Conservation (phyloP, 1,140 invertebrate genomes). For the Gryllus bimaculatus region DNA sequence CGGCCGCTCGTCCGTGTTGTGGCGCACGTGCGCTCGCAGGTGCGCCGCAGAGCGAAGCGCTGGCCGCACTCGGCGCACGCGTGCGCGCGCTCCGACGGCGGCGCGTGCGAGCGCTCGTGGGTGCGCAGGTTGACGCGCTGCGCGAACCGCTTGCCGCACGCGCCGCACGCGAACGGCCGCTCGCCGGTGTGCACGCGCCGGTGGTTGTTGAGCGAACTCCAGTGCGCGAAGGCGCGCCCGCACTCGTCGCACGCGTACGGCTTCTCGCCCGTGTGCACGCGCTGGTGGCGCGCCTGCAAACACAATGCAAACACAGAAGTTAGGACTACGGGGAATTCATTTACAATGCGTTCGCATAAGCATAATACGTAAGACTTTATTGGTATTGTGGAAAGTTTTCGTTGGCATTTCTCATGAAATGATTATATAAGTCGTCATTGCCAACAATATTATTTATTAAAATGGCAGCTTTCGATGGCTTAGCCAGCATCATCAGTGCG, state of each 20-base stretch:
- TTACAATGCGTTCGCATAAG: no score
- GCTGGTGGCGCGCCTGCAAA: no score
- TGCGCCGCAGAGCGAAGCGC: constrained; percentile 25
- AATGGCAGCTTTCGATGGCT: no score
- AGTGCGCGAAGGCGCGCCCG: background rate
- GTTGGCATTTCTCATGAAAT: no score
- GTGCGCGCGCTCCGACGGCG: constrained; percentile 29
- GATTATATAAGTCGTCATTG: no score
- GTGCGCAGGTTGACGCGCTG: constrained; percentile 37
- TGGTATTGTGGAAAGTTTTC: no score
- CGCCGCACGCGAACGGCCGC: constrained; percentile 7
- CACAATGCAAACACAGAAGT: no score
- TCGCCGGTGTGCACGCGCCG: constrained; percentile 6
- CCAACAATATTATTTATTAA: no score
- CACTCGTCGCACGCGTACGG: background rate
- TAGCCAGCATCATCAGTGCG: no score
- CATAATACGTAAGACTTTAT: no score
- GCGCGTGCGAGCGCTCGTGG: constrained; percentile 31
- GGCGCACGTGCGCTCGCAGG: background rate
- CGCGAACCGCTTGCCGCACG: constrained; percentile 28
- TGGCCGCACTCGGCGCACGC: constrained; percentile 29
- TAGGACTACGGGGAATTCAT: no score
- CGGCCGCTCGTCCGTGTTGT: background rate
- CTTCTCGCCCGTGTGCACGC: constrained; percentile 7
- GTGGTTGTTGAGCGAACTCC: background rate